Conservation (phyloP, 1,140 invertebrate species). For the Melanaphis sacchari region DNA sequence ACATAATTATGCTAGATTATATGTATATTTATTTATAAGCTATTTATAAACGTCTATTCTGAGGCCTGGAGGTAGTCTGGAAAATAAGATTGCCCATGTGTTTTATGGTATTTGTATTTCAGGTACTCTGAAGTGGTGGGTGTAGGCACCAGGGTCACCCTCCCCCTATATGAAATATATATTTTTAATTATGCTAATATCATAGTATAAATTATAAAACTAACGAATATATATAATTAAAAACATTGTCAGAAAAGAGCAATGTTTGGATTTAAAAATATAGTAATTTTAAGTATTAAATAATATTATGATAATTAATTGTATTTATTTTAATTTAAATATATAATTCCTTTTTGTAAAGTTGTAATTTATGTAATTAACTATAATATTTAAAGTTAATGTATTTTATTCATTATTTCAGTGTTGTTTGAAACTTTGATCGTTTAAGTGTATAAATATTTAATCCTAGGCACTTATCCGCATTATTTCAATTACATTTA, state of each 20-base stretch:
- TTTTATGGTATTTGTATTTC: neutral
- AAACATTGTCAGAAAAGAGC: neutral
- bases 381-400: neutral
- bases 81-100: neutral
- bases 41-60: neutral
- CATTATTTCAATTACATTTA: neutral
- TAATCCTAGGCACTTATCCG: neutral
- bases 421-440: neutral
- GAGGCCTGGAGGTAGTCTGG: neutral
- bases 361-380: neutral
- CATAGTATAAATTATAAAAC: too few species aligned
- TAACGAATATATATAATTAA: neutral
- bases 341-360: neutral
- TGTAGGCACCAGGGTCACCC: neutral
- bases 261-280: too few species aligned
- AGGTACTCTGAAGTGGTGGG: neutral
- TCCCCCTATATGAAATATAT: neutral
- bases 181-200: neutral
- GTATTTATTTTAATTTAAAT: neutral
- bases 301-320: neutral
- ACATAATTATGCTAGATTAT: neutral
- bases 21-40: neutral
- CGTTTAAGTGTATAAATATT: neutral
- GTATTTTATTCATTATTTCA: neutral
- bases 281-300: too few species aligned